These are phyloP conservation scores for Mantis religiosa DNA, from an alignment of 2,888 invertebrate genomes.

Conservation along the genomic window DNA sequence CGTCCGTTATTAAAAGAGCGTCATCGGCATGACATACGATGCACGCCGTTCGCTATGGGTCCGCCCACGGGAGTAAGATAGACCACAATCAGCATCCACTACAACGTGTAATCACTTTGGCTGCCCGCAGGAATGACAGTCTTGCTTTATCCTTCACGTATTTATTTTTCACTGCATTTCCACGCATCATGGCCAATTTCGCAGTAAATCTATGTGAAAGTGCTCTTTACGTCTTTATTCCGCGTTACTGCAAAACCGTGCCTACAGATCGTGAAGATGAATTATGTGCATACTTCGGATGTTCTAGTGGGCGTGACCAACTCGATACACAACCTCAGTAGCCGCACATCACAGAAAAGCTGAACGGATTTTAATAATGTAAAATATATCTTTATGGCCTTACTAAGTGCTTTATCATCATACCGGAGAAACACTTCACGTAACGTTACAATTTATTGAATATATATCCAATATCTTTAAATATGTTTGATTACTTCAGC, in stretches of 20 bases:
- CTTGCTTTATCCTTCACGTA: not conserved
- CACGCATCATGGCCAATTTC: not conserved
- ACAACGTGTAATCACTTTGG: not conserved
- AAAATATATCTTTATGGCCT: too few species aligned
- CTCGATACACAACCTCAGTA: not conserved
- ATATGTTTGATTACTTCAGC: too few species aligned
- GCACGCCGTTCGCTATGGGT: not conserved
- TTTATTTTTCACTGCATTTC: not conserved
- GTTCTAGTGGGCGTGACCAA: not conserved
- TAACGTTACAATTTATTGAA: too few species aligned
- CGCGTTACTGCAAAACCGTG: not conserved
- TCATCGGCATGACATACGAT: not conserved
- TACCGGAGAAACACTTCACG: too few species aligned
- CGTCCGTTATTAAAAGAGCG: not conserved
- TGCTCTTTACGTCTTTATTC: not conserved
- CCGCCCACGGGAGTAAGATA: not conserved
- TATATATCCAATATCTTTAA: too few species aligned
- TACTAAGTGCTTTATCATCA: too few species aligned
- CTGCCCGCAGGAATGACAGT: not conserved
- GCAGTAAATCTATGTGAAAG: not conserved
- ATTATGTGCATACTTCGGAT: not conserved
- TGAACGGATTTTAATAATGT: not conserved
- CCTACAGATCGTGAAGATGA: not conserved
- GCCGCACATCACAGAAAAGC: not conserved
- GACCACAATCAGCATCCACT: not conserved